Conservation (phyloP, 23 tunicate genomes). For the Styela clava region DNA sequence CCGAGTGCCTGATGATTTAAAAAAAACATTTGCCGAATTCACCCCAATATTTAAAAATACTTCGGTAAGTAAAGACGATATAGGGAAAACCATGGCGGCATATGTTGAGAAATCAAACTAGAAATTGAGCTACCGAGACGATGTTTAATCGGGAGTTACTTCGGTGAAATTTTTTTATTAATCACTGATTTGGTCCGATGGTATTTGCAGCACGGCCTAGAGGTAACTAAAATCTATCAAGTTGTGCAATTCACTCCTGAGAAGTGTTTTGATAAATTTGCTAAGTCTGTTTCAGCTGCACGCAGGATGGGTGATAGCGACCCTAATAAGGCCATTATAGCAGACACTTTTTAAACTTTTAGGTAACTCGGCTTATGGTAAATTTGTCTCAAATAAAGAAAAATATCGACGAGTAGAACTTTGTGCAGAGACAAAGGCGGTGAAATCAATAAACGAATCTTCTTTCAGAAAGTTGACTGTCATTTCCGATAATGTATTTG, state of each 20-base stretch:
- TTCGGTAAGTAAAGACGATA: background rate
- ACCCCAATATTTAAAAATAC: background rate
- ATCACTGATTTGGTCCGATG: background rate
- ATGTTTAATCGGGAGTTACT: background rate
- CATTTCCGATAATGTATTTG: background rate
- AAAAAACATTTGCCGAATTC: background rate
- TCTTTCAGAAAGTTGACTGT: background rate
- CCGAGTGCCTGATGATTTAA: background rate
- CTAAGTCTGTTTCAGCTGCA: background rate
- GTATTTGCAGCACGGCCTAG: background rate
- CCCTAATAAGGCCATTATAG: background rate
- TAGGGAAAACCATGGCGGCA: background rate
- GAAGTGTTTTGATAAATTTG: background rate
- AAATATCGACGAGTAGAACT: background rate
- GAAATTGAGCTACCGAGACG: background rate
- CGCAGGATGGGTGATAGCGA: background rate
- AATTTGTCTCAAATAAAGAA: background rate
- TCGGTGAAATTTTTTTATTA: background rate
- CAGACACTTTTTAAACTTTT: background rate
- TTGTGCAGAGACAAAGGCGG: background rate
- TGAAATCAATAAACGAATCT: background rate
- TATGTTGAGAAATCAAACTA: background rate
- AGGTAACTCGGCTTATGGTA: background rate
- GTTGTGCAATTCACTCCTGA: background rate
- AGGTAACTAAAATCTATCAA: background rate